These are phyloP conservation scores for Alexandromys fortis DNA, from an alignment of 2,113 vertebrate genomes.

Conservation along the genomic window DNA sequence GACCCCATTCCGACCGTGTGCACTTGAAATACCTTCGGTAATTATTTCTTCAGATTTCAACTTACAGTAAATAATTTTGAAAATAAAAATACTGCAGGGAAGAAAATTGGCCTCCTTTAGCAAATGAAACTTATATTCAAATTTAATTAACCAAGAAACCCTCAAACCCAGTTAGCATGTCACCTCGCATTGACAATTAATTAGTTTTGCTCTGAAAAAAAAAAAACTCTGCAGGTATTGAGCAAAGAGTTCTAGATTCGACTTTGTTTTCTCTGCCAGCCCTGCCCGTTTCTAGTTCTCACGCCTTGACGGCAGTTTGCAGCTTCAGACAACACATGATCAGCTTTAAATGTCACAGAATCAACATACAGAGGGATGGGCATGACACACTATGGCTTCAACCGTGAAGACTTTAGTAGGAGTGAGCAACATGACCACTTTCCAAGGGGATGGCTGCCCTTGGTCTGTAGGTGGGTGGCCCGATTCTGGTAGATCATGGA, in stretches of 20 bases:
- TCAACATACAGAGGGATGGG: slow-evolving; percentile 67
- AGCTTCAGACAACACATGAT: slow-evolving; percentile 61
- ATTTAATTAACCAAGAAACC: slow-evolving; percentile 71
- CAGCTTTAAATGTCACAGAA: slow-evolving; percentile 74
- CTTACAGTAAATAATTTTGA: slow-evolving; percentile 50
- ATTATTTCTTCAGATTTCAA: slow-evolving; percentile 47
- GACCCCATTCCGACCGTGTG: neutral
- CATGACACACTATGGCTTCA: slow-evolving; percentile 53
- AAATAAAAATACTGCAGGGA: slow-evolving; percentile 48
- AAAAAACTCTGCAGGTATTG: slow-evolving; percentile 59
- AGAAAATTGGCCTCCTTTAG: slow-evolving; percentile 40
- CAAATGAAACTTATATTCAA: slow-evolving; percentile 69
- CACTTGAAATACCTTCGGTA: slow-evolving; percentile 25
- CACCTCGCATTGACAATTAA: slow-evolving; percentile 74
- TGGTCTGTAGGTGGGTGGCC: slow-evolving; percentile 61
- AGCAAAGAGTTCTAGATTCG: slow-evolving; percentile 67
- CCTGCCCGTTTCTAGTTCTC: slow-evolving; percentile 48
- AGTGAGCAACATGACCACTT: slow-evolving; percentile 61
- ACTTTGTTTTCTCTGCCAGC: slow-evolving; percentile 42
- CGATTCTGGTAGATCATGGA: neutral
- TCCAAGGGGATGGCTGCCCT: slow-evolving; percentile 11
- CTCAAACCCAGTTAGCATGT: slow-evolving; percentile 48
- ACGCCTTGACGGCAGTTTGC: slow-evolving; percentile 48
- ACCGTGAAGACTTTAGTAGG: slow-evolving; percentile 69
- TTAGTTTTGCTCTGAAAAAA: slow-evolving; percentile 69